Evolutionary conservation across 2,797 vertebrate genomes (phyloP).

Genomic region (Anabacerthia variegaticeps): DNA sequence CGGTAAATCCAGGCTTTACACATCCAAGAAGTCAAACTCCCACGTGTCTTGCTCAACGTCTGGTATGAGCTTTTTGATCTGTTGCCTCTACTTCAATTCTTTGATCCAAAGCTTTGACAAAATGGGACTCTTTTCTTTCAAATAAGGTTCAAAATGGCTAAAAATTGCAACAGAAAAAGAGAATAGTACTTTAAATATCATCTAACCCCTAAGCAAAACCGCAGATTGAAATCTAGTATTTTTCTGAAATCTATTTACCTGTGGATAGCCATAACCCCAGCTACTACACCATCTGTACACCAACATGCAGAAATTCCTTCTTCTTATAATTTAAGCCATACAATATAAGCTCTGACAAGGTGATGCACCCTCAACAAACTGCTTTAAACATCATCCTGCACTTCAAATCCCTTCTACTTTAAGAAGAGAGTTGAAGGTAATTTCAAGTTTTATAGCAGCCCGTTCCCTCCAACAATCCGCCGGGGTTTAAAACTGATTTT

Average conservation of each 20-base stretch:
- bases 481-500: neutral
- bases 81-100: constrained; percentile 23
- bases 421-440: neutral
- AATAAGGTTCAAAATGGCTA: constrained; percentile 18
- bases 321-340: neutral
- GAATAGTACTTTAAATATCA: constrained; percentile 32
- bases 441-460: neutral
- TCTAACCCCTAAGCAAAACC: neutral
- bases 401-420: neutral
- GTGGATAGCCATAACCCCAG: neutral
- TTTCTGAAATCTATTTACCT: neutral
- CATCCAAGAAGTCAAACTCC: constrained; percentile 49
- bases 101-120: constrained; percentile 55
- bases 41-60: constrained; percentile 37
- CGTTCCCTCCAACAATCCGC: neutral
- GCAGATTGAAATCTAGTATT: neutral
- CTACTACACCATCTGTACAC: neutral
- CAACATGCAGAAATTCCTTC: neutral
- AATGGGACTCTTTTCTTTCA: constrained; percentile 24
- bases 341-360: neutral
- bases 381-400: neutral
- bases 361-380: neutral
- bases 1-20: constrained; percentile 33
- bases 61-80: constrained; percentile 51
- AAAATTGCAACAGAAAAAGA: constrained; percentile 4